A percentile compares a stretch with the other conserved stretches of the same genome.
Conservation (phyloP, 30 jellyfish, hydroid and myxozoan genomes). For the Catostylus mosaicus region DNA sequence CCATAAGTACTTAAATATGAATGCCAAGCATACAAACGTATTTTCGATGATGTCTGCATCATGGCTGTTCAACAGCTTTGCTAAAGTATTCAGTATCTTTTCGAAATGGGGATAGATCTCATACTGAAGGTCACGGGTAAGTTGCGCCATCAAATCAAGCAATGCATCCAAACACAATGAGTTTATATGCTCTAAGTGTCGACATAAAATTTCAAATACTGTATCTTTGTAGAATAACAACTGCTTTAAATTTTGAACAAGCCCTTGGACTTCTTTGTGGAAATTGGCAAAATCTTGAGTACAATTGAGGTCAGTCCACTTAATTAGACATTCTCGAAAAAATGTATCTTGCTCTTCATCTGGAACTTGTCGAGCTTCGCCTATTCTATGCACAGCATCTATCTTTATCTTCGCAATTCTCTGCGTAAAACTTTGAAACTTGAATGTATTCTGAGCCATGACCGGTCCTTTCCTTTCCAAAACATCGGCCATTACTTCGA, state of each 20-base stretch:
- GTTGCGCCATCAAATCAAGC: conserved; percentile 79
- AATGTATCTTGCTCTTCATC: conserved; percentile 87
- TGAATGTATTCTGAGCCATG: conserved; percentile 60
- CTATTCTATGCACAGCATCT: conserved; percentile 75
- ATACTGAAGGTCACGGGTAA: conserved; percentile 75
- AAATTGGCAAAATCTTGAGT: conserved; percentile 61
- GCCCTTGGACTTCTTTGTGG: conserved; percentile 56
- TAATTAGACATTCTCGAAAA: conserved; percentile 78
- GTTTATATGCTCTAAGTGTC: conserved; percentile 21
- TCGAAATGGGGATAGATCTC: conserved; percentile 80
- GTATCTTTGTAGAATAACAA: conserved; percentile 70
- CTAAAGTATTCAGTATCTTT: conserved; percentile 39
- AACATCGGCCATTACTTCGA: background rate
- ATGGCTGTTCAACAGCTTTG: conserved; percentile 27
- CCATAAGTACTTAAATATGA: conserved; percentile 84
- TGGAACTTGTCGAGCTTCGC: conserved; percentile 74
- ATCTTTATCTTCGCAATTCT: conserved; percentile 71
- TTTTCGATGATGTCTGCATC: conserved; percentile 81
- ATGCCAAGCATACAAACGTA: conserved; percentile 79
- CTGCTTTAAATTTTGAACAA: conserved; percentile 75
- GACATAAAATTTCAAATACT: conserved; percentile 50
- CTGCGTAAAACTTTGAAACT: conserved; percentile 77
- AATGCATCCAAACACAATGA: conserved; percentile 83
- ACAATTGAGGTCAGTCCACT: conserved; percentile 90
- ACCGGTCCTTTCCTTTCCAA: background rate